These are phyloP conservation scores for Caligus rogercresseyi DNA, from an alignment of 1,140 invertebrate genomes.

Conservation along the genomic window DNA sequence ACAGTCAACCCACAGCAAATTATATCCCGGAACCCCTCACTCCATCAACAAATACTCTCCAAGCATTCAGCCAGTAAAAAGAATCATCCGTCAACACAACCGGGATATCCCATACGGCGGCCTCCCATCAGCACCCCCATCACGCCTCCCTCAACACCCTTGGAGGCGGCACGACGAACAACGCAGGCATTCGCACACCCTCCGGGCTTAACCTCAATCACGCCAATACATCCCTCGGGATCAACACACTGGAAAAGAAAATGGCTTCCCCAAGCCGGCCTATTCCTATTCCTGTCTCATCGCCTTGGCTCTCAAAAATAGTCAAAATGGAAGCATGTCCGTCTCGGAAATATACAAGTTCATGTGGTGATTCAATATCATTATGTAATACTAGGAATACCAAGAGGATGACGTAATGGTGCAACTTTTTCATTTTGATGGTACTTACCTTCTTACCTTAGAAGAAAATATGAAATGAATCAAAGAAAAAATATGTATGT, in stretches of 20 bases:
- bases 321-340: constrained; percentile 72
- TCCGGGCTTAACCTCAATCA: constrained; percentile 10
- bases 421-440: neutral
- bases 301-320: constrained; percentile 91
- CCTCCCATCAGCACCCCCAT: constrained; percentile 21
- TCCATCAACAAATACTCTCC: neutral
- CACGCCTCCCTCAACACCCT: constrained; percentile 24
- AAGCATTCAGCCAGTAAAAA: constrained; percentile 1
- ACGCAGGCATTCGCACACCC: too few species aligned
- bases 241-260: constrained; percentile 25
- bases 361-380: constrained; percentile 68
- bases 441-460: neutral
- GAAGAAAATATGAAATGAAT: neutral
- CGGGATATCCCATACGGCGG: constrained; percentile 10
- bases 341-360: constrained; percentile 98
- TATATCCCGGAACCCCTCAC: neutral
- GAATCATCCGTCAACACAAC: constrained; percentile 7
- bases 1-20: neutral
- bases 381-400: neutral
- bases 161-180: constrained; percentile 23
- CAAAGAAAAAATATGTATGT: too few species aligned
- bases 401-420: too few species aligned
- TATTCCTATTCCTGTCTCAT: constrained; percentile 96
- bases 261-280: constrained; percentile 74
- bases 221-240: constrained; percentile 23